Conservation (phyloP, 2,888 invertebrate genomes). For the Latrodectus hesperus region DNA sequence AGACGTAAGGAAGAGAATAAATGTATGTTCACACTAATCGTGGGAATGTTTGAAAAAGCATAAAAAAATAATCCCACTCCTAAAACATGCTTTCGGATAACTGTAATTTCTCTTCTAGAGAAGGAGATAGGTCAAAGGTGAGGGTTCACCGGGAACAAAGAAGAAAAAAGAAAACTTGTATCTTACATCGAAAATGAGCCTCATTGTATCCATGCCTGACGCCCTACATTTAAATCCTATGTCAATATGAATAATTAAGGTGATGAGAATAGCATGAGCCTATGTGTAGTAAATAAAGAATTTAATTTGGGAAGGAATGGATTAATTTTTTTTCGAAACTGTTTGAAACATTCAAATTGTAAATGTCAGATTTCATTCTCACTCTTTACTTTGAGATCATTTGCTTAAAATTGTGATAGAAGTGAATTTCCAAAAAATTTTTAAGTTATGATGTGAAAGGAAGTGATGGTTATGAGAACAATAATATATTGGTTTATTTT, state of each 20-base stretch:
- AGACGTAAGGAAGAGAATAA: not conserved
- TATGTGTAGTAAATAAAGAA: too few species aligned
- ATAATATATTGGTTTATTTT: too few species aligned
- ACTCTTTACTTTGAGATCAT: too few species aligned
- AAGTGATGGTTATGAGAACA: too few species aligned
- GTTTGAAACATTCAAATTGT: too few species aligned
- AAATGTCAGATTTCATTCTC: too few species aligned
- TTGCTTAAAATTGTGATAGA: too few species aligned
- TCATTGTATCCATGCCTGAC: not conserved
- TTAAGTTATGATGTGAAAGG: too few species aligned
- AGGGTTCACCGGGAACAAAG: constrained; percentile 28
- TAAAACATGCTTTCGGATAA: not conserved
- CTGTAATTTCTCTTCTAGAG: not conserved
- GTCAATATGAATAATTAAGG: not conserved
- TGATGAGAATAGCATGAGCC: not conserved
- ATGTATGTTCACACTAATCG: not conserved
- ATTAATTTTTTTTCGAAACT: too few species aligned
- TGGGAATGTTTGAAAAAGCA: not conserved
- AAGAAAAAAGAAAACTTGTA: not conserved
- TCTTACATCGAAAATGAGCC: not conserved
- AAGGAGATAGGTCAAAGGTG: constrained; percentile 31
- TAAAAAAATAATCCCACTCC: not conserved
- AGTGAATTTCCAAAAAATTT: not conserved
- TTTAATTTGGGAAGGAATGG: too few species aligned
- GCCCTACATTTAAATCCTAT: not conserved